These are phyloP conservation scores for Heteromyza rotundicornis DNA, from an alignment of 2,888 invertebrate genomes.

Conservation along the genomic window DNA sequence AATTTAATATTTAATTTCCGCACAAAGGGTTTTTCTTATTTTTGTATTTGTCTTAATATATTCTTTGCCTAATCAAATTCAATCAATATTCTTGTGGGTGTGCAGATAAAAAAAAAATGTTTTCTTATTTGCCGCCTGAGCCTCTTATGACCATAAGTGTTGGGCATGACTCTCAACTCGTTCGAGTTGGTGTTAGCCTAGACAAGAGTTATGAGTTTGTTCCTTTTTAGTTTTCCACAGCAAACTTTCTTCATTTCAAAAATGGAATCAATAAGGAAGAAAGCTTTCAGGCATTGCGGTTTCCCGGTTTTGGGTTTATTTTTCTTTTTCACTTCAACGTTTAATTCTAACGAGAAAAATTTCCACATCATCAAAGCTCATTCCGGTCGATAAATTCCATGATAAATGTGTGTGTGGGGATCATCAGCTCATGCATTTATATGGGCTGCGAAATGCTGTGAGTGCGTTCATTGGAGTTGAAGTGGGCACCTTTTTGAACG, in stretches of 20 bases:
- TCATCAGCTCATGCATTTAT: conserved; percentile 4
- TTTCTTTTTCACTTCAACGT: conserved; percentile 28
- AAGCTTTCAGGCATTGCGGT: too few species aligned
- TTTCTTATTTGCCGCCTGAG: not conserved
- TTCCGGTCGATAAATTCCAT: conserved; percentile 62
- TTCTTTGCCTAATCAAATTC: conserved; percentile 7
- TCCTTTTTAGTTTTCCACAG: not conserved
- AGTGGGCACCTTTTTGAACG: not conserved
- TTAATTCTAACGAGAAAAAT: conserved; percentile 59
- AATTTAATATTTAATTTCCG: not conserved
- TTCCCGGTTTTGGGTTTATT: conserved; percentile 1
- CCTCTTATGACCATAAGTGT: conserved; percentile 38
- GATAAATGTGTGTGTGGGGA: conserved; percentile 56
- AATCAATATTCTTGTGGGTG: conserved; percentile 2
- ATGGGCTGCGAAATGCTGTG: conserved; percentile 22
- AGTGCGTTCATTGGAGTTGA: not conserved
- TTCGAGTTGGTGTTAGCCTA: too few species aligned
- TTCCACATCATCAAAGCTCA: conserved; percentile 63
- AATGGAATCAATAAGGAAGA: conserved; percentile 20
- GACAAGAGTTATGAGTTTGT: conserved; percentile 24
- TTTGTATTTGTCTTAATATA: not conserved
- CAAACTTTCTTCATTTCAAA: not conserved
- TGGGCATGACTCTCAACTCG: too few species aligned
- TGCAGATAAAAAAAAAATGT: not conserved
- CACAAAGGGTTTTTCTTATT: not conserved